Evolutionary conservation across 2,113 vertebrate genomes (phyloP).

Genomic region (Mionectes macconnelli): DNA sequence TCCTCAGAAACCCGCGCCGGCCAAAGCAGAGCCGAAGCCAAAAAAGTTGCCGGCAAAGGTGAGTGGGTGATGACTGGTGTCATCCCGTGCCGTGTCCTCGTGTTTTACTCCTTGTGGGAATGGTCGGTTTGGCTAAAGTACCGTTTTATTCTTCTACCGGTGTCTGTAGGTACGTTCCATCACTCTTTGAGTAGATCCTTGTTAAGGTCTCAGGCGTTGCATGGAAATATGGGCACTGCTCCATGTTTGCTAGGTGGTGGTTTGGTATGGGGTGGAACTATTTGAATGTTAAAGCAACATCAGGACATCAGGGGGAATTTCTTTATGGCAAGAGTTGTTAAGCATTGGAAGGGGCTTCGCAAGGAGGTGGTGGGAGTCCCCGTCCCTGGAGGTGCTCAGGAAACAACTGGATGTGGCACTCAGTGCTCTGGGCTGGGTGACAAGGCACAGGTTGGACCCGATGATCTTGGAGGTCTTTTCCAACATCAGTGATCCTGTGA

Average conservation of each 20-base stretch:
- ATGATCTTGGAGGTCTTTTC: not conserved
- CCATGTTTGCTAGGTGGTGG: fast-evolving
- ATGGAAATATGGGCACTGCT: fast-evolving
- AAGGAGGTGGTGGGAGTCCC: not conserved
- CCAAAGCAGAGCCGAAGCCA: too few species aligned
- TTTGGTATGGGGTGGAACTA: not conserved
- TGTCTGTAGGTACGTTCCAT: not conserved
- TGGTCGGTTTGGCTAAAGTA: fast-evolving
- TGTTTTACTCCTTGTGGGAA: not conserved
- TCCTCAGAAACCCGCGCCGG: too few species aligned
- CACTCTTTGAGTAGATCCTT: fast-evolving
- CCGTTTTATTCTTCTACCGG: not conserved
- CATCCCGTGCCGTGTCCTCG: fast-evolving
- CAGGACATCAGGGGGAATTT: not conserved
- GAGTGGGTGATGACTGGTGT: not conserved
- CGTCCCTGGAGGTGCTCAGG: not conserved
- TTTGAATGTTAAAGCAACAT: not conserved
- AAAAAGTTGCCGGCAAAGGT: too few species aligned
- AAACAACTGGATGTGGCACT: not conserved
- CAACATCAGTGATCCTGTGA: not conserved
- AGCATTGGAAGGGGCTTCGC: not conserved
- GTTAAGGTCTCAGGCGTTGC: not conserved
- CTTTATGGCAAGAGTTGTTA: not conserved
- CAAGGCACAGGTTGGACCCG: not conserved
- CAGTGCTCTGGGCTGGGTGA: not conserved